Conservation (phyloP, 2,797 vertebrate genomes). For the Lates japonicus region DNA sequence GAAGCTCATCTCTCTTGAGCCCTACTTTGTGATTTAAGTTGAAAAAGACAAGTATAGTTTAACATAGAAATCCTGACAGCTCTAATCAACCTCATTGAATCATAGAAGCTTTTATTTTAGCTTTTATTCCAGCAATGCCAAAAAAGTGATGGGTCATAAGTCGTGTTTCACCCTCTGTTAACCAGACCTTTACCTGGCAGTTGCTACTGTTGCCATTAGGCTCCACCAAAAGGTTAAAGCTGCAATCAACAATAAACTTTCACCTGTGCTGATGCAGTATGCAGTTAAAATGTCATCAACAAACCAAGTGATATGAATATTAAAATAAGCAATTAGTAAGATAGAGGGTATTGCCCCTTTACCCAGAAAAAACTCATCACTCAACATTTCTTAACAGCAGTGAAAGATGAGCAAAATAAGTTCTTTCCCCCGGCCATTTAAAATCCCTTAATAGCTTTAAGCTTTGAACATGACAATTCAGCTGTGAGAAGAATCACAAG, state of each 20-base stretch:
- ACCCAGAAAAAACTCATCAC: neutral
- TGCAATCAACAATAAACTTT: neutral
- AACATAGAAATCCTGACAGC: neutral
- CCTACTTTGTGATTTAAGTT: constrained; percentile 27
- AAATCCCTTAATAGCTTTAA: neutral
- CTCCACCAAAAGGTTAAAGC: neutral
- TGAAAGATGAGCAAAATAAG: neutral
- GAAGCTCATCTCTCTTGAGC: constrained; percentile 4
- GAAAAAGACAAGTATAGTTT: constrained; percentile 24
- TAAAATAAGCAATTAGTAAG: too few relatives aligned
- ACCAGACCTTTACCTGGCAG: constrained; percentile 5
- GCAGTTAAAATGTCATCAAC: neutral
- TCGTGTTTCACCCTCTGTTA: neutral
- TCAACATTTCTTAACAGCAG: neutral
- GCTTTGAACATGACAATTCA: neutral
- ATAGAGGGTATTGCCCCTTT: too few relatives aligned
- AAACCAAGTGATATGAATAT: neutral
- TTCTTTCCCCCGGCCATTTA: neutral
- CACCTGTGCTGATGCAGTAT: neutral
- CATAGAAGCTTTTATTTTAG: constrained; percentile 12
- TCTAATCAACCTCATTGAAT: constrained; percentile 13
- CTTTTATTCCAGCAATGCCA: neutral
- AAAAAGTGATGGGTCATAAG: neutral
- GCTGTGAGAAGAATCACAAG: neutral
- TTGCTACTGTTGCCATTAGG: too few relatives aligned